Base-by-base conservation (phyloP, 2,888 invertebrate genomes). In the Nomada fabriciana region DNA sequence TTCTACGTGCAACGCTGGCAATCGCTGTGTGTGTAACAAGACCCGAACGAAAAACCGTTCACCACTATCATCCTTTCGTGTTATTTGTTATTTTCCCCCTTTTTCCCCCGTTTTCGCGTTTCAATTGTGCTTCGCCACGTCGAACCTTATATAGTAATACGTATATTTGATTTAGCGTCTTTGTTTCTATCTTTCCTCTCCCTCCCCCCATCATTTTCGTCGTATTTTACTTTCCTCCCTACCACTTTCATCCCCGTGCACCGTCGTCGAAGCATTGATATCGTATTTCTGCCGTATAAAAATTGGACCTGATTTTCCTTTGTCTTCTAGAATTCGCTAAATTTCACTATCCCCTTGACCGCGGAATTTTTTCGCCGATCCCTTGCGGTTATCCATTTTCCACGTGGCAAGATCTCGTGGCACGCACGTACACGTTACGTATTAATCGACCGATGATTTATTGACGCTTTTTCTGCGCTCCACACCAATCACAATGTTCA, bases 271-370 rank as follows among this genome's bases (percentile, higher is more conserved):
- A 70, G 69, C 79, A 70, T 60, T 18, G 64, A 65, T 75, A 25
- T 65, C 55, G 50, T 65, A 43, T 25, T 20, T 25, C 65, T 74
- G 53, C 59, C 80, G 70, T 83, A 83, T 83, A 83, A 83, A 83
- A 83, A 83, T 83, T 83, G 83, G 83, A 83, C 83, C 83, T 79
- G 83, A 36, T 73, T 69, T 71, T n/a, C 55, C 23, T 53, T 47
- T 72, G 36, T 65, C 23, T 57, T 18, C 47, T 71, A 65, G 59
- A 50, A 68, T 82, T 73, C 59, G 61, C 73, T 70, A 68, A 11
- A 76, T 70, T 68, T 43, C 53, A n/a, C 25, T 9, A 42, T 7
- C 36, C 7, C 36, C 36, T n/a, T n/a, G 36, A 13, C 1, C 65
- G 11, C 47, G 23, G 20, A n/a, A 25, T 42, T 18, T 23, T 9